A percentile compares a stretch with the other conserved stretches of the same genome.
These are phyloP conservation scores for Lepas anatifera DNA, from an alignment of 2,888 invertebrate genomes.

Conservation along the genomic window DNA sequence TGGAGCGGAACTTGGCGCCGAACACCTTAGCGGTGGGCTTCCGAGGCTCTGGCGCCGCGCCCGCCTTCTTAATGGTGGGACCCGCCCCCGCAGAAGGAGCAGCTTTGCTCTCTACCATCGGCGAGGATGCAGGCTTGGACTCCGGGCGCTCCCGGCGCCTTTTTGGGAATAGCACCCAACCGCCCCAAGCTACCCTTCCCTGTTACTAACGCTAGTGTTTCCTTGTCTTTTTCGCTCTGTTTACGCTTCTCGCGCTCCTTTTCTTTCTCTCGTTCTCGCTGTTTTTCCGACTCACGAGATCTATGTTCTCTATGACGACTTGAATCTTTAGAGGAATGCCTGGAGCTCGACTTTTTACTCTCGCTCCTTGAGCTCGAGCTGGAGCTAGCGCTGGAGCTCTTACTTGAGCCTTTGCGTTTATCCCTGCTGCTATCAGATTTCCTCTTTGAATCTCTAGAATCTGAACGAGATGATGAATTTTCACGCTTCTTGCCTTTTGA, in stretches of 20 bases:
- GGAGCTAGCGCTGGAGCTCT: too few species aligned
- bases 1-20: slow-evolving; percentile 81
- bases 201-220: slow-evolving; percentile 72
- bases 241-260: background rate
- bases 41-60: slow-evolving; percentile 47
- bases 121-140: background rate
- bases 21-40: slow-evolving; percentile 86
- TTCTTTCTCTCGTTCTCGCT: background rate
- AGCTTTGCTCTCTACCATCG: too few species aligned
- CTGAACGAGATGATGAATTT: slow-evolving; percentile 28
- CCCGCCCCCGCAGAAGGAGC: too few species aligned
- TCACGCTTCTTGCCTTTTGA: slow-evolving; percentile 21
- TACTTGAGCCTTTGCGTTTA: background rate
- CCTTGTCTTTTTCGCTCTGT: slow-evolving; percentile 28
- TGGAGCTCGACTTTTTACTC: background rate
- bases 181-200: slow-evolving; percentile 44
- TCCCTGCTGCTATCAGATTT: slow-evolving; percentile 21
- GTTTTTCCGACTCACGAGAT: background rate
- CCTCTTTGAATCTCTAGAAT: slow-evolving; percentile 31
- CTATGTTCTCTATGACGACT: background rate
- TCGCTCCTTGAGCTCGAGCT: too few species aligned
- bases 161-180: background rate
- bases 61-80: background rate
- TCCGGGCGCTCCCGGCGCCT: background rate
- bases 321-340: slow-evolving; percentile 7